Conservation (phyloP, 1,140 invertebrate species). For the Drosophila orosa region DNA sequence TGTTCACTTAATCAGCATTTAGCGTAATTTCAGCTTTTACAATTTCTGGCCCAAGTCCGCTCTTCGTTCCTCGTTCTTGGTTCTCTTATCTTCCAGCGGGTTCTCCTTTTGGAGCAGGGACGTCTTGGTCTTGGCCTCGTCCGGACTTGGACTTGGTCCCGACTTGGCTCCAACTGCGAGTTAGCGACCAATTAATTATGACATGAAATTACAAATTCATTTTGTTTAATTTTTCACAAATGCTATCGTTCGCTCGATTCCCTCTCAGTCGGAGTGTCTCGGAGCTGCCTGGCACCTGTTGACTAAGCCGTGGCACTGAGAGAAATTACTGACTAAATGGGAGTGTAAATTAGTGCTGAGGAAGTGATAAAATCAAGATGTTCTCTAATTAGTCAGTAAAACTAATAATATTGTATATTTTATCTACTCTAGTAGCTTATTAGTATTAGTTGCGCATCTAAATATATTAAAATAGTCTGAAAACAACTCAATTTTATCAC, state of each 20-base stretch:
- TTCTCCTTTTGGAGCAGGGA: slow-evolving; percentile 47
- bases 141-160: slow-evolving; percentile 29
- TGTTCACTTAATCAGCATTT: slow-evolving; percentile 84
- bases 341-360: not conserved
- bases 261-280: not conserved
- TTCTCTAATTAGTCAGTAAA: no score
- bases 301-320: slow-evolving; percentile 13
- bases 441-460: no score
- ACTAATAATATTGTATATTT: no score
- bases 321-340: not conserved
- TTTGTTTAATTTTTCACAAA: slow-evolving; percentile 84
- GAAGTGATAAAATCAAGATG: not conserved
- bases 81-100: slow-evolving; percentile 28
- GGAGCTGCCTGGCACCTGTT: slow-evolving; percentile 53
- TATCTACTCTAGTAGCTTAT: no score
- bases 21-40: slow-evolving; percentile 83
- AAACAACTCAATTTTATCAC: not conserved
- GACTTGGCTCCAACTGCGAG: slow-evolving; percentile 52
- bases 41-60: slow-evolving; percentile 54
- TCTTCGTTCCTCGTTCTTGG: slow-evolving; percentile 15
- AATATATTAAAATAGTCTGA: not conserved
- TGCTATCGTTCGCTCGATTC: slow-evolving; percentile 22
- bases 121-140: slow-evolving; percentile 13
- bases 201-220: slow-evolving; percentile 84
- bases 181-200: slow-evolving; percentile 84